Evolutionary conservation across 2,888 invertebrate species (phyloP), one percentile per base, ranked within the genome.

Genomic region (Apocheima hispidaria): DNA sequence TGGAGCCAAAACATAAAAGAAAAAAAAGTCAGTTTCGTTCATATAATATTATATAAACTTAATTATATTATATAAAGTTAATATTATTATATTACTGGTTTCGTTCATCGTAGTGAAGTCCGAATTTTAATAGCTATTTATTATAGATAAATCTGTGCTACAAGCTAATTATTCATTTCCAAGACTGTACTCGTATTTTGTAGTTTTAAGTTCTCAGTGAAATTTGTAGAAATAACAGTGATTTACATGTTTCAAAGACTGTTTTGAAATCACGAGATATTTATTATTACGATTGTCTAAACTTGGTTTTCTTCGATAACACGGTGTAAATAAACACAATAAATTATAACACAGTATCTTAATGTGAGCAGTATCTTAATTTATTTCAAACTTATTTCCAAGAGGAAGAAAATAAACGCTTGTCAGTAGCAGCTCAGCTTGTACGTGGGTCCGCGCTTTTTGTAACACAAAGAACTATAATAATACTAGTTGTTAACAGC

Each of bases 241-340:
- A 81, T 80, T 77, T 72, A 67, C 65, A 79, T 77, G 81, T n/a
- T n/a, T 81, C 83, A 82, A 84, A 83, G 78, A 77, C 77, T 71
- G 69, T 72, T 78, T 75, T 70, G 50, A 55, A 70, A 75, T 70
- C 68, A 70, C 20, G 21, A 52, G 51, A 46, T 56, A 56, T 57
- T 62, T 57, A 62, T 57, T 52, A 48, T 49, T 52, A 14, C 28
- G 10, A 46, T 54, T 50, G 52, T 35, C 52, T 43, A 36, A 60
- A 40, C 52, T 62, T 21, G 48, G 46, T 35, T 62, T 61, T 52
- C 52, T 62, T 48, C 41, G 61, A 49, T 62, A 62, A 62, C 63
- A 70, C 73, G 66, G 66, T 83, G 81, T 84, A 82, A 76, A 83
- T 83, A 81, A 73, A 72, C 73, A 75, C 74, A 55, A 68, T 65